Base-by-base conservation (phyloP, 2,797 vertebrate species). In the Smutsia temminckii region DNA sequence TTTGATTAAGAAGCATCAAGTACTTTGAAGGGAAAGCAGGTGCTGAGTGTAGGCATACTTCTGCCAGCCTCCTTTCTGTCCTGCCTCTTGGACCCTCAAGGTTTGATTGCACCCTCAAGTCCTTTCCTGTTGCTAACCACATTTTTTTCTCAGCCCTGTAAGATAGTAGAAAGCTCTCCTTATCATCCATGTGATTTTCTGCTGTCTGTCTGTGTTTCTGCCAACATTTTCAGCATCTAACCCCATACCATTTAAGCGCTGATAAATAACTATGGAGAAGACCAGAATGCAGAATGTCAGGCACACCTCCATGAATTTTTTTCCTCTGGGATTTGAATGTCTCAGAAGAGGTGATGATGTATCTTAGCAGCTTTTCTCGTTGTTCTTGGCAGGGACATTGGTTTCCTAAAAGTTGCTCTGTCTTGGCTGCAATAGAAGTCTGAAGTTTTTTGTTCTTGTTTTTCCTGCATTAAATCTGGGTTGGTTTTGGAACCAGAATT, bases 321-420 rank as follows among this genome's bases (percentile, higher is more conserved):
- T 59, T 57, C 21, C 21, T 51, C 46, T 32, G 29, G 17, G 14
- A n/a, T 81, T 57, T 40, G 16, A n/a, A 21, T 64, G 69, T 64
- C n/a, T 64, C 49, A 49, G 71, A 78, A 37, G 8, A 77, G 66
- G 34, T 77, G 53, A 64, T 64, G 29, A 64, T 64, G 29, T 13
- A 27, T 37, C 85, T 49, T 49, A 63, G 32, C 46, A 77, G 40
- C 51, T 94, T 86, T 86, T 61, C 21, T 55, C 6, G 49, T 77
- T 71, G 77, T 80, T 80, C 61, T 89, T 90, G 75, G 63, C 85
- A 85, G 37, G 63, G 42, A 63, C 34, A 23, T 25, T 74, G 89
- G 49, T 87, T 85, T 96, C 69, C 90, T 94, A 42, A 83, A 92
- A 72, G 85, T 90, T 77, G 34, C 72, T 83, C 46, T 53, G 63